Evolutionary conservation across 1,140 invertebrate genomes (phyloP).

Genomic region (Trachymyrmex cornetzi): DNA sequence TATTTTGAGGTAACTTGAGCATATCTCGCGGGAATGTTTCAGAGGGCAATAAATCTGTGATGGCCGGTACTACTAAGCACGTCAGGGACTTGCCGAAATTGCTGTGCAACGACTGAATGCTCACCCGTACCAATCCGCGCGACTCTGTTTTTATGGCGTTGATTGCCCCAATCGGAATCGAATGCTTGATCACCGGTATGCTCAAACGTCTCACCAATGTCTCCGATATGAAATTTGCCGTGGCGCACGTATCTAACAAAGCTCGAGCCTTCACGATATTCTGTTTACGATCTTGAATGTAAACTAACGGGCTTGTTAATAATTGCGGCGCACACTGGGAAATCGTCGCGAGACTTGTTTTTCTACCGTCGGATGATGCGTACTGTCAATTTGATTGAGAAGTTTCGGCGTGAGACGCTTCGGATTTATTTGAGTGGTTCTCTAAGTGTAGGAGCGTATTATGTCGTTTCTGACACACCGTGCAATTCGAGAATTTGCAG

Average conservation of each 20-base stretch:
- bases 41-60: not conserved
- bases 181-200: not conserved
- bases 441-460: not conserved
- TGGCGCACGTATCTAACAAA: not conserved
- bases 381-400: no score
- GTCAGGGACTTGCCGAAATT: not conserved
- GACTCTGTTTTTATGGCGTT: not conserved
- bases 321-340: not conserved
- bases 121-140: not conserved
- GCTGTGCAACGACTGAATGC: not conserved
- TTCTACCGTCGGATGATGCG: no score
- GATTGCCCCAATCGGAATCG: not conserved
- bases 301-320: not conserved
- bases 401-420: no score
- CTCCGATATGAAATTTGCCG: not conserved
- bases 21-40: not conserved
- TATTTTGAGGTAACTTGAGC: not conserved
- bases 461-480: not conserved
- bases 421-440: no score
- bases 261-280: not conserved
- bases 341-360: not conserved
- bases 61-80: not conserved
- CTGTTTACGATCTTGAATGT: not conserved
- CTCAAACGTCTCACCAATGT: rapidly evolving
- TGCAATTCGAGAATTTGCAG: not conserved